Evolutionary conservation across 2,888 invertebrate species (phyloP).

Genomic region (Nephrotoma flavescens): DNA sequence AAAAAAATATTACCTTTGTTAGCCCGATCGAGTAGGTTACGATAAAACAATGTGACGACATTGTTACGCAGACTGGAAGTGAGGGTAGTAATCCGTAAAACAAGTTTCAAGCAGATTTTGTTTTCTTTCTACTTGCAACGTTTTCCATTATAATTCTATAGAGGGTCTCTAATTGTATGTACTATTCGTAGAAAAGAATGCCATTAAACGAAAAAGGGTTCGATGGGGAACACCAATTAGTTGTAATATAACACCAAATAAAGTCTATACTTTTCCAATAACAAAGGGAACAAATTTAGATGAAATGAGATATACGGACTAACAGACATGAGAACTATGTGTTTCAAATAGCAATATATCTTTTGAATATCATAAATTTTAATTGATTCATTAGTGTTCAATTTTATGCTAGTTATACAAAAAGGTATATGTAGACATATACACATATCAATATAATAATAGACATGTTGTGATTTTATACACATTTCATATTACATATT

Average conservation of each 20-base stretch:
- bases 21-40: too few species aligned
- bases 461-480: neutral
- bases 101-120: neutral
- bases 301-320: neutral
- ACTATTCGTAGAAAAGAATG: neutral
- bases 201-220: neutral
- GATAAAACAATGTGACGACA: neutral
- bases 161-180: neutral
- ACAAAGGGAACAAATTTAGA: neutral
- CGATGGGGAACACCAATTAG: neutral
- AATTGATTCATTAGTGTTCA: neutral
- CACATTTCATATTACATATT: neutral
- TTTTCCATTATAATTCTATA: neutral
- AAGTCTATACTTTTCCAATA: neutral
- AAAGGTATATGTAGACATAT: neutral
- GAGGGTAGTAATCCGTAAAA: neutral
- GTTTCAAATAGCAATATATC: neutral
- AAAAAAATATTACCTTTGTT: neutral
- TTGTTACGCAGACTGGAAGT: neutral
- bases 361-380: neutral
- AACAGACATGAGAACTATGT: too few species aligned
- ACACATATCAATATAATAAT: neutral
- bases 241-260: neutral
- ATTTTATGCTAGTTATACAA: neutral
- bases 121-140: neutral